Percentiles rank a stretch among this genome's conserved stretches.
phyloP scores from a whole-genome alignment of 2,888 invertebrate genomes.

The Tachystola acroxantha region DNA sequence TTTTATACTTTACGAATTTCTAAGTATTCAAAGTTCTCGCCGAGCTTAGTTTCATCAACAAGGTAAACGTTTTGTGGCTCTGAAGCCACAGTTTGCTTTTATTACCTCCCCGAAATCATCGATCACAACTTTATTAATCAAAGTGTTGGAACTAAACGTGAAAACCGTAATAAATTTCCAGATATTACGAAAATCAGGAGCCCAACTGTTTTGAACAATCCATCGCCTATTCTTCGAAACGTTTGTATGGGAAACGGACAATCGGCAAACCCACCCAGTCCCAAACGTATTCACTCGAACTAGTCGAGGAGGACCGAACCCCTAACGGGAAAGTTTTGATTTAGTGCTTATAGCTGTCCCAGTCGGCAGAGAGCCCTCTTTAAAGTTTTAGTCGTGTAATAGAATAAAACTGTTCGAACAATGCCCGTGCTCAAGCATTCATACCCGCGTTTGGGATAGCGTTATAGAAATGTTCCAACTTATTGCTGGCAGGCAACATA shows the following conservation, averaged over 20 bases:
- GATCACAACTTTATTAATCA: slow-evolving; percentile 1
- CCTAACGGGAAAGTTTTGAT: slow-evolving; percentile 71
- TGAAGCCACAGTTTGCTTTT: background rate
- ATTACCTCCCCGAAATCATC: background rate
- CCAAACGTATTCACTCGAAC: slow-evolving; percentile 57
- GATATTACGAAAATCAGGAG: slow-evolving; percentile 8
- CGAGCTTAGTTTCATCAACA: too few relatives aligned
- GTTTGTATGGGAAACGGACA: slow-evolving; percentile 49
- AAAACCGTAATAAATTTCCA: slow-evolving; percentile 10
- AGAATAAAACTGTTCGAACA: slow-evolving; percentile 74
- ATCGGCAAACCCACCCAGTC: slow-evolving; percentile 41
- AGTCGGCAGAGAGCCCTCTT: slow-evolving; percentile 58
- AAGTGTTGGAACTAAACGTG: slow-evolving; percentile 2
- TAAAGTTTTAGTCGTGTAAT: slow-evolving; percentile 70
- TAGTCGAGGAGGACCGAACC: slow-evolving; percentile 44
- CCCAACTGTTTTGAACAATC: slow-evolving; percentile 22
- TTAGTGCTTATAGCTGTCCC: slow-evolving; percentile 73
- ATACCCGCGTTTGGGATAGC: slow-evolving; percentile 41
- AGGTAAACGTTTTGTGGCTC: too few relatives aligned
- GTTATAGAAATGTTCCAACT: slow-evolving; percentile 48
- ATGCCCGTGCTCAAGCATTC: slow-evolving; percentile 55
- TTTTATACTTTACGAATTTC: too few relatives aligned
- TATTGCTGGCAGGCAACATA: slow-evolving; percentile 51
- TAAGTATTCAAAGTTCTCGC: too few relatives aligned
- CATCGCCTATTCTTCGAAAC: slow-evolving; percentile 39